Evolutionary conservation across 1,140 invertebrate genomes (phyloP).

Genomic region (Scaptodrosophila lebanonensis): DNA sequence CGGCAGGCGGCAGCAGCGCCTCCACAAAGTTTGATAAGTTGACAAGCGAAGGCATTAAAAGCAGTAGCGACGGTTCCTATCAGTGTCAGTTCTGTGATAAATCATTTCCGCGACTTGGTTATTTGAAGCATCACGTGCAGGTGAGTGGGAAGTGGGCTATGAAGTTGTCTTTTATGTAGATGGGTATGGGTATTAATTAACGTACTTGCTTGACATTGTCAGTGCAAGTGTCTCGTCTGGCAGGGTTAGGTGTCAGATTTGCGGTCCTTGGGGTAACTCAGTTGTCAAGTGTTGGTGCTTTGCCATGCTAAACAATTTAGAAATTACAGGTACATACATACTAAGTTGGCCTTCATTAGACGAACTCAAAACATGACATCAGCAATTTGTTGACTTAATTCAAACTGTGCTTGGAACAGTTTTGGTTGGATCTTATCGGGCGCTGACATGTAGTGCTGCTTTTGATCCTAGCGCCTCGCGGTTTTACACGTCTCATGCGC

Average conservation of each 20-base stretch:
- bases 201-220: slow-evolving; percentile 15
- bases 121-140: slow-evolving; percentile 95
- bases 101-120: slow-evolving; percentile 90
- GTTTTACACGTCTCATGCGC: no score
- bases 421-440: slow-evolving; percentile 39
- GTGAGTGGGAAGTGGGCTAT: no score
- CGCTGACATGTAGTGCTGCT: slow-evolving; percentile 47
- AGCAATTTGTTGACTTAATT: slow-evolving; percentile 68
- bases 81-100: slow-evolving; percentile 94
- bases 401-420: slow-evolving; percentile 60
- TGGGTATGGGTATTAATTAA: no score
- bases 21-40: slow-evolving; percentile 75
- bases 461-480: slow-evolving; percentile 60
- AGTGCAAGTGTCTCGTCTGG: slow-evolving; percentile 14
- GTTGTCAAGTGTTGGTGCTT: no score
- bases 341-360: slow-evolving; percentile 12
- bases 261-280: no score
- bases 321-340: no score
- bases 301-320: no score
- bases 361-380: slow-evolving; percentile 58
- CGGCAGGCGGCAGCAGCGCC: slow-evolving; percentile 19
- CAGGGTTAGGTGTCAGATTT: no score
- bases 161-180: no score
- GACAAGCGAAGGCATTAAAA: slow-evolving; percentile 75
- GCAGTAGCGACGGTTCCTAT: slow-evolving; percentile 81